Base-by-base conservation (phyloP, 2,797 vertebrate species). In the Hydrocynus forskahlii region DNA sequence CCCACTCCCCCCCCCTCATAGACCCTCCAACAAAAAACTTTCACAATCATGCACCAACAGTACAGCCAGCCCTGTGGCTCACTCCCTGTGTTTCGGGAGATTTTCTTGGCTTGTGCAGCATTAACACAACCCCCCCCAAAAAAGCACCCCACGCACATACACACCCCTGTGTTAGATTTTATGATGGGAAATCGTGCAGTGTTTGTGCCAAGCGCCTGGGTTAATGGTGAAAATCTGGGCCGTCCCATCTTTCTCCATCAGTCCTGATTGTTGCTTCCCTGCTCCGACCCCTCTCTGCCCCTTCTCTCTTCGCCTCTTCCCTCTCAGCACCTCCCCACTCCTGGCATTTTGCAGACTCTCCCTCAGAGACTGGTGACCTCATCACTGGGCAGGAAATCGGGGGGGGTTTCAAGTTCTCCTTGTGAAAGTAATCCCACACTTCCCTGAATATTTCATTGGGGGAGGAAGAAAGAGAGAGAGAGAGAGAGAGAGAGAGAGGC, bases 361-460 rank as follows among this genome's bases (percentile, higher is more conserved):
- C 94, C 92, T 84, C 82, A 72, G 90, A 93, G 92, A 94, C 90
- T 57, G 81, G 88, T 94, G 94, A 95, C 91, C 92, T 95, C 94
- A 95, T 92, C 92, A 91, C 84, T n/a, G n/a, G 90, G 89, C 93
- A 94, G 94, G 93, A 95, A 95, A 92, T 94, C 87, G 88, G 88
- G 87, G 79, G 87, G 86, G 91, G 92, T 90, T 92, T 94, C 90
- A 90, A 91, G 93, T 94, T 93, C 92, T 91, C 88, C 91, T 89
- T 91, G 84, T 87, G 92, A 94, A 93, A 93, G 88, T 85, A 87
- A 91, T 92, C 92, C 93, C 92, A 94, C 92, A 93, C 90, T 92
- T 91, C 89, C 90, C 89, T 90, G 86, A 57, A 77, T 82, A 85
- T 89, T 89, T 83, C 81, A 90, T 62, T 19, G 66, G 52, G 52